These are phyloP conservation scores for Neodiprion fabricii DNA, from an alignment of 1,140 invertebrate species.

Conservation along the genomic window DNA sequence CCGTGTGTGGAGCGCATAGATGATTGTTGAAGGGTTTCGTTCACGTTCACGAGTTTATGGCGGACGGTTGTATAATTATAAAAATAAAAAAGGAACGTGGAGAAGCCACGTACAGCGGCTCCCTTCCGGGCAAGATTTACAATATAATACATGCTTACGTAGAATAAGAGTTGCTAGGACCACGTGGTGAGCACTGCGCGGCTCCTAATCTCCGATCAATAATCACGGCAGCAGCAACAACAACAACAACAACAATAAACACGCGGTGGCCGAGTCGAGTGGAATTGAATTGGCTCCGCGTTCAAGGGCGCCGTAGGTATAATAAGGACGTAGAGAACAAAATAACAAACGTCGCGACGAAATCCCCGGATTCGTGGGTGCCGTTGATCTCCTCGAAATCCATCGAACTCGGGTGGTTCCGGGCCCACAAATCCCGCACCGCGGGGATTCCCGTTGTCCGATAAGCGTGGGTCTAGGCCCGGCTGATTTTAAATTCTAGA, in stretches of 20 bases:
- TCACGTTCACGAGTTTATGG: background rate
- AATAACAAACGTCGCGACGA: background rate
- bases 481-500: slow-evolving; percentile 44
- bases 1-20: background rate
- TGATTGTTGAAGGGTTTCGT: background rate
- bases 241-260: background rate
- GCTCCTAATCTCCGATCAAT: background rate
- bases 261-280: background rate
- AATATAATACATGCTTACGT: background rate
- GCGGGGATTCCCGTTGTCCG: slow-evolving; percentile 3
- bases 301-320: background rate
- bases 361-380: background rate
- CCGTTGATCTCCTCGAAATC: too few relatives aligned
- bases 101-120: background rate
- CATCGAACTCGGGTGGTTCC: background rate
- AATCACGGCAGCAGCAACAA: background rate
- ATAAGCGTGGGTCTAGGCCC: slow-evolving; percentile 33
- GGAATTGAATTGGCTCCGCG: background rate
- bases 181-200: background rate
- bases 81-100: background rate
- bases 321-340: background rate
- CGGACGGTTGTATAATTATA: background rate
- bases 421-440: background rate
- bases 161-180: background rate
- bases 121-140: background rate